phyloP scores from a whole-genome alignment of 2,113 vertebrate species.

The Cynopterus brachyotis region DNA sequence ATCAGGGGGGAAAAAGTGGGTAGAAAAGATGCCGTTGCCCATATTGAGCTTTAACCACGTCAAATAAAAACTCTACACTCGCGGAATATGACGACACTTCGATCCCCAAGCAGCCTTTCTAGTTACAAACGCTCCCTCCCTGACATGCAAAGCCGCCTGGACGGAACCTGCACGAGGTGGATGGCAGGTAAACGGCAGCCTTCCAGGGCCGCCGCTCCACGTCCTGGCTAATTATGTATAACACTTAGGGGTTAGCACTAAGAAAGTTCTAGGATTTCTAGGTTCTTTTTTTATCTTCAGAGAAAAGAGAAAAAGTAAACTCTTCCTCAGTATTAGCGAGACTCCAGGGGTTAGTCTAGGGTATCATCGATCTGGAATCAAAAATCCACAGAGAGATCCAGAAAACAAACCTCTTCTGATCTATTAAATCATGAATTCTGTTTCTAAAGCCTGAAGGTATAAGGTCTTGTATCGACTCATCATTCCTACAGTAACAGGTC shows the following conservation, averaged over 20 bases:
- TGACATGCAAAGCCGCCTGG: neutral
- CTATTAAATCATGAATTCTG: neutral
- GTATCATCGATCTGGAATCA: neutral
- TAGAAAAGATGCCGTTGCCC: neutral
- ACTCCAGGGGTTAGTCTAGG: neutral
- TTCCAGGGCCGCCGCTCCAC: neutral
- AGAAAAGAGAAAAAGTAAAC: neutral
- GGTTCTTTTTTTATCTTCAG: conserved; percentile 32
- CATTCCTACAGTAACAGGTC: neutral
- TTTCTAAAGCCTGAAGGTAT: neutral
- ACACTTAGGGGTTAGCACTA: neutral
- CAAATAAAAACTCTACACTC: neutral
- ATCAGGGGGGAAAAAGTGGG: neutral
- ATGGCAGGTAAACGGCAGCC: neutral
- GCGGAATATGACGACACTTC: neutral
- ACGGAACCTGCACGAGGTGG: neutral
- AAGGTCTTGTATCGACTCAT: conserved; percentile 28
- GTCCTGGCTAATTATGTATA: neutral
- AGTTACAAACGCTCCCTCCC: neutral
- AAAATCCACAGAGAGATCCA: conserved; percentile 11
- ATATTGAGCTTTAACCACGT: neutral
- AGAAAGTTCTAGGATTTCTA: neutral
- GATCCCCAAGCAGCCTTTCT: neutral
- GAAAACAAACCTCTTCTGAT: conserved; percentile 2
- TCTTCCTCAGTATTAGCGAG: neutral